Evolutionary conservation across 2,113 vertebrate genomes (phyloP).

Genomic region (Ammodramus savannarum): DNA sequence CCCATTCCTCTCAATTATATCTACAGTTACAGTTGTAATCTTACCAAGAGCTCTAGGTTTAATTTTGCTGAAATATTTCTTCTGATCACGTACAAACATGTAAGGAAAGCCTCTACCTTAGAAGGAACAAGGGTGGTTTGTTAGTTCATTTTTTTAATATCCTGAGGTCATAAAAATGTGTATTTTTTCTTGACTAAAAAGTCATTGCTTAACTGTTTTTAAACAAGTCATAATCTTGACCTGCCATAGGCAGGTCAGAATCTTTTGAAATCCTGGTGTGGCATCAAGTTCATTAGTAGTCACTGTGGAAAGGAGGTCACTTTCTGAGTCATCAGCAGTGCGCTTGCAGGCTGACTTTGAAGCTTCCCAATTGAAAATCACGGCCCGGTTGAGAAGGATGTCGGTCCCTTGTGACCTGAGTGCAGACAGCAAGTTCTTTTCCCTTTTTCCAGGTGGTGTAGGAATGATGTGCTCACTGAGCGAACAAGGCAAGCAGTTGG

Average conservation of each 20-base stretch:
- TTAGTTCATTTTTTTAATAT: background rate
- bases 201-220: background rate
- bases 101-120: background rate
- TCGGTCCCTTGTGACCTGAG: background rate
- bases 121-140: background rate
- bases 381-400: background rate
- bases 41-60: background rate
- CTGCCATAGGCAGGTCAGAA: background rate
- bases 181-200: background rate
- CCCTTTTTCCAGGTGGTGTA: constrained; percentile 72
- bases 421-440: background rate
- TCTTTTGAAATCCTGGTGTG: background rate
- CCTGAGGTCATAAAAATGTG: background rate
- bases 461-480: constrained; percentile 83
- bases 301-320: background rate
- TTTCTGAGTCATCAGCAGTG: background rate
- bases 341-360: background rate
- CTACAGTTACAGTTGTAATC: background rate
- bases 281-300: background rate
- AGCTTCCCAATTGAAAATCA: background rate
- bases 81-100: background rate
- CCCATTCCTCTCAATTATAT: background rate
- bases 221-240: background rate
- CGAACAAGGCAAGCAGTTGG: constrained; percentile 81
- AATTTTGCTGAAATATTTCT: background rate